Percentiles rank a stretch among this genome's conserved stretches.
These are phyloP conservation scores for Avahi laniger DNA, from an alignment of 2,797 vertebrate species.

Conservation along the genomic window DNA sequence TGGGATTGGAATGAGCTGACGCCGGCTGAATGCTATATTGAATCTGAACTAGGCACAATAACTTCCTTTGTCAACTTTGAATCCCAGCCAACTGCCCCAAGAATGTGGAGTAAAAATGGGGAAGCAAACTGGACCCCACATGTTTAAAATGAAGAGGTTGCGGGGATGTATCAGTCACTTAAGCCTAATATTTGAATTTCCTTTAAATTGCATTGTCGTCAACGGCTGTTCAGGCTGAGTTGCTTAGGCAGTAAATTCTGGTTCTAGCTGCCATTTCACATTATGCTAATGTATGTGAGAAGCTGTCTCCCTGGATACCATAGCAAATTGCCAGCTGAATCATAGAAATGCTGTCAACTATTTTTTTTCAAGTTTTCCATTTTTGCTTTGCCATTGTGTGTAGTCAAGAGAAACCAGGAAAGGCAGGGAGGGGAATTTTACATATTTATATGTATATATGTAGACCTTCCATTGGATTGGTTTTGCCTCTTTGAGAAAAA, in stretches of 20 bases:
- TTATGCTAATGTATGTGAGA: slow-evolving; percentile 74
- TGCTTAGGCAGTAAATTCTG: slow-evolving; percentile 73
- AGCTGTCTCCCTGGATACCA: slow-evolving; percentile 74
- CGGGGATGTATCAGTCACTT: slow-evolving; percentile 57
- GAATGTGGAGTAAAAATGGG: slow-evolving; percentile 44
- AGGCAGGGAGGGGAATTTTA: neutral
- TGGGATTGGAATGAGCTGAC: neutral
- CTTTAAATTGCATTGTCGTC: slow-evolving; percentile 67
- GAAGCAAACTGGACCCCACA: slow-evolving; percentile 36
- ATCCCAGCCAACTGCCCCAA: slow-evolving; percentile 43
- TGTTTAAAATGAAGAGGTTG: slow-evolving; percentile 56
- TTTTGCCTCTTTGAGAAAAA: slow-evolving; percentile 54
- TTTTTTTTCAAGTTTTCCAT: slow-evolving; percentile 73
- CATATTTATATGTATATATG: neutral
- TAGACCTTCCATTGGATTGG: slow-evolving; percentile 7
- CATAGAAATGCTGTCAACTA: slow-evolving; percentile 75
- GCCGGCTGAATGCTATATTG: neutral
- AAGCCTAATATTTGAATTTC: slow-evolving; percentile 72
- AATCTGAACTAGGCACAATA: neutral
- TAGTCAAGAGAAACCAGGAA: slow-evolving; percentile 41
- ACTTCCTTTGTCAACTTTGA: slow-evolving; percentile 44
- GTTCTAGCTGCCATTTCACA: slow-evolving; percentile 70
- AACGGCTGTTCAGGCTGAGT: slow-evolving; percentile 69
- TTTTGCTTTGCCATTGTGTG: slow-evolving; percentile 65
- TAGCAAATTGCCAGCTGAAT: slow-evolving; percentile 74